Evolutionary conservation across 2,888 invertebrate genomes (phyloP), one percentile per base, ranked within the genome.

Genomic region (Eumacrocentrus americanus): DNA sequence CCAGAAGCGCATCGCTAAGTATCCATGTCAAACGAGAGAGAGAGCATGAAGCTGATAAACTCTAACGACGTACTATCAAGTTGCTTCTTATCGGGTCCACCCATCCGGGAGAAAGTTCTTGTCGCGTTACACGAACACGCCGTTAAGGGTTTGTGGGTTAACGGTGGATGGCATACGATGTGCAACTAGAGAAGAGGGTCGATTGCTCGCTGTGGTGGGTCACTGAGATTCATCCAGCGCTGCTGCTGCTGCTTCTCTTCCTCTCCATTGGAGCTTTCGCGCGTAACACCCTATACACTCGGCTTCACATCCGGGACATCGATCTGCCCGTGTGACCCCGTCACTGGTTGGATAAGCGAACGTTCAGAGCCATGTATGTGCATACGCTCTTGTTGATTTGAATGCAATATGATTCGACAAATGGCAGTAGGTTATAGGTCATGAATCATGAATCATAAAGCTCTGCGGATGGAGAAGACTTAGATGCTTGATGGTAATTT

Each of bases 281-380:
- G 52, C 25, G 52, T 53, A 53, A 51, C 52, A 46, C 14, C 42
- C 42, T 61, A n/a, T n/a, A 63, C 67, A 67, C 68, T 67, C 61
- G 55, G 63, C 58, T 70, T 66, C 66, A 62, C 58, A 72, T 69
- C 63, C 62, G 63, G 68, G 63, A 65, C 68, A 70, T 69, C 70
- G 70, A 72, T 73, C 71, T 67, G 66, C 52, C 53, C 62, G 18
- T 54, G 59, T 64, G 63, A 64, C 63, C 62, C 62, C 59, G 58
- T 34, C 46, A 48, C 52, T 48, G 40, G 52, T 35, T 56, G 44
- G 50, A 58, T 56, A 25, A 25, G 35, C 56, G 48, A n/a, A 16
- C 18, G 12, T 12, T 18, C 20, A 3, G n/a, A 44, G 18, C 44
- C 16, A 16, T 44, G 18, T 7, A 11, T 1, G 23, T n/a, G 12